Base-by-base conservation (phyloP, 2,888 invertebrate genomes). In the Micoletzkya japonica region DNA sequence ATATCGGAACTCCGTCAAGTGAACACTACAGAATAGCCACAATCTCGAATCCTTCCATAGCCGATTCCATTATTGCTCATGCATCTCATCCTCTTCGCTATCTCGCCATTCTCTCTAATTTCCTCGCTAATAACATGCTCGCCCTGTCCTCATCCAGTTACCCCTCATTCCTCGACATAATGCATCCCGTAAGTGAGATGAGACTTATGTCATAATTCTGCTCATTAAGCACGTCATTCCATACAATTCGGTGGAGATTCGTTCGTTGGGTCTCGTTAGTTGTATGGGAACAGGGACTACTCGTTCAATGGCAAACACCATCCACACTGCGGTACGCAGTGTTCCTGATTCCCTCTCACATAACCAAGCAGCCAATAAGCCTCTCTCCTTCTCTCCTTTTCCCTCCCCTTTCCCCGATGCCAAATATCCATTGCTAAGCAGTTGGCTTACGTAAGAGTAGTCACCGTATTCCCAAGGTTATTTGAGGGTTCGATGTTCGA, bases 121-220 rank as follows among this genome's bases (percentile, higher is more conserved):
- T 54, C 54, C 36, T 66, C 64, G 20, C 0, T 4, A 36, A 66
- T 54, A 54, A 20, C 2, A 66, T 66, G 64, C 1, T 54, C 36
- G 64, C 64, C 2, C 36, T 54, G 28, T 10, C 26, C 2, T 54
- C 54, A 0, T 52, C 54, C 20, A 54, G 28, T 2, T 66, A 66
- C 37, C 64, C 64, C 1, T 0, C 17, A n/a, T 66, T 66, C n/a
- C 37, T 66, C 7, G 64, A 66, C n/a, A 28, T 66, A 3, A 66
- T 66, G 64, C 17, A 1, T 2, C 54, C 54, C 0, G 64, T 66
- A n/a, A 66, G 64, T 17, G 28, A 28, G 3, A 28, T 56, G 56
- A 56, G 14, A 24, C 1, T 20, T 6, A n/a, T 24, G 6, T 52
- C 17, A n/a, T n/a, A 52, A n/a, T 52, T n/a, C 6, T n/a, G 6